Evolutionary conservation across 2,888 invertebrate species (phyloP), one percentile per base, ranked within the genome.

Genomic region (Zygaena filipendulae): DNA sequence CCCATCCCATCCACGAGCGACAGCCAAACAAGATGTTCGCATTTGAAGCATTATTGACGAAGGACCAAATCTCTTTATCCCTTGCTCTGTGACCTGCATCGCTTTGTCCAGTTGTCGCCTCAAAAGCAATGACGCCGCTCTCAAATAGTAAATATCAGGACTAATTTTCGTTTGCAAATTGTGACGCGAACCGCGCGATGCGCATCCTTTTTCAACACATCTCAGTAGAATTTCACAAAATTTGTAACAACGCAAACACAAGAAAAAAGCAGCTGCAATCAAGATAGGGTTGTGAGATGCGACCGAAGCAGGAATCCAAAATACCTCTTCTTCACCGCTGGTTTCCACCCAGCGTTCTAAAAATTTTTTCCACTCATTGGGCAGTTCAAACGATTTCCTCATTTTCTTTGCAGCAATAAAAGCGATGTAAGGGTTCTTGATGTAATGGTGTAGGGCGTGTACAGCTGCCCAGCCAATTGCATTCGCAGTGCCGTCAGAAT

Each of bases 391-490:
- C 6, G 53, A 50, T 40, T 75, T 72, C 27, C 75, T 57, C 79
- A 79, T 79, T 49, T 53, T 63, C 28, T 52, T 68, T 3, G 56
- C 59, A 9, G 74, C 57, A 21, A 71, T 52, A 41, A 70, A 72
- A 13, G 72, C 74, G 12, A 59, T 59, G 36, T 49, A 43, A 6
- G 16, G 9, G 32, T 69, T 55, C 2, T 44, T 45, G 23, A 52
- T 49, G 23, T 34, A 49, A 37, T 77, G 77, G 39, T 70, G 40
- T 24, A 69, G 43, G 11, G 67, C 49, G 38, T 77, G 77, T 26
- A 77, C 36, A 2, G 71, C 72, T 4, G 74, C 79, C 71, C 71
- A 79, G 4, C 68, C 71, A 25, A 79, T 69, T 2, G 67, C 55
- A 38, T 59, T 64, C n/a, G 60, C 52, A 18, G 59, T 66, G 2